Base-by-base conservation (phyloP, 2,113 vertebrate species). In the Poeciliopsis occidentalis region DNA sequence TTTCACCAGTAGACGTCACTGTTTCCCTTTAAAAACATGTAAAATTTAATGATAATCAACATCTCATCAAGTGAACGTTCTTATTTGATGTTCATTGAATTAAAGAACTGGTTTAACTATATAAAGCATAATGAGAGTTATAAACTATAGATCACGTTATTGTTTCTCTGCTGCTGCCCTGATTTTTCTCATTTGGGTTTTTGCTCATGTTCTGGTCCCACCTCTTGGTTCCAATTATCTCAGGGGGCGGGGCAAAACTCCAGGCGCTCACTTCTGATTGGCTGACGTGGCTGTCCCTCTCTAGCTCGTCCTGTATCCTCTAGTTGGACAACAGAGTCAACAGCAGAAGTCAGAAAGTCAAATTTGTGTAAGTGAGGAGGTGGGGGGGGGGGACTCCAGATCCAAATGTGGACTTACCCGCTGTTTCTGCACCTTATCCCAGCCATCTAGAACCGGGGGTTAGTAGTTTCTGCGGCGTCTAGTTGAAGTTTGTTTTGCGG, bases 261-360 rank as follows among this genome's bases (percentile, higher is more conserved):
- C 17, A 12, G 8, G 12, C 1, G 12, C 12, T 31, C 78, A 73
- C 85, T 80, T 76, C 4, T 86, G 87, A 92, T 85, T 93, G 92
- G 93, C 44, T 54, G 60, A 39, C 7, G 8, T 3, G 12, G 15
- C 13, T 65, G 85, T 72, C 90, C 81, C 68, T 92, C 86, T 77
- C 31, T 34, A 6, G 17, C 63, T 75, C 67, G 69, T 74, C 82
- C 84, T 61, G 73, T 27, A 66, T 73, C 64, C 81, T 78, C 79
- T 71, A 69, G 75, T 79, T 83, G 84, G 87, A 4, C 69, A 76
- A 65, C 22, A 34, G 72, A 71, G 87, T 82, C 88, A 88, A 84
- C 78, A 87, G 87, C 93, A 92, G 92, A 88, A 92, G 85, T 86
- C 88, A 86, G 79, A 90, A 89, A 93, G 83, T 89, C 80, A 74